Evolutionary conservation across 2,113 vertebrate species (phyloP).

Genomic region (Campylomormyrus numenius): DNA sequence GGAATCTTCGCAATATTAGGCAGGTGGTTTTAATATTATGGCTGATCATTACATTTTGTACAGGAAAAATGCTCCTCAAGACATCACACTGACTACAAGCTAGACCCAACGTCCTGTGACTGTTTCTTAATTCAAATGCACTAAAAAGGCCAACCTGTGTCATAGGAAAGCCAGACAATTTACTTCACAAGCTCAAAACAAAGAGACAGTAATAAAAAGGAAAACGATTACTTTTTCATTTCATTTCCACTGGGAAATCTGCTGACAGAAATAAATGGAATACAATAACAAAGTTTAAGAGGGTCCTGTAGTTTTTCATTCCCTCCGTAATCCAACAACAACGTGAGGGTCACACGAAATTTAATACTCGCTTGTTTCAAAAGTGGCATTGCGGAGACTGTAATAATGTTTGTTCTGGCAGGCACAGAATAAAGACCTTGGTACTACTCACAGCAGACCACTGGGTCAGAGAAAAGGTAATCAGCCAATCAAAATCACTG

Average conservation of each 20-base stretch:
- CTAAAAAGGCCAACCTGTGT: constrained; percentile 50
- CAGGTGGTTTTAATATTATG: neutral
- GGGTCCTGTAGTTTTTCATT: constrained; percentile 55
- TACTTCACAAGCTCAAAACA: constrained; percentile 55
- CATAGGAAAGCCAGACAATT: constrained; percentile 51
- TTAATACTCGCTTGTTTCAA: constrained; percentile 48
- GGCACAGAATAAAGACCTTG: neutral
- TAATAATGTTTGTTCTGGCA: constrained; percentile 36
- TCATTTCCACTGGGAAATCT: constrained; percentile 65
- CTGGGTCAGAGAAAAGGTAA: constrained; percentile 13
- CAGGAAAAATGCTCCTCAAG: neutral
- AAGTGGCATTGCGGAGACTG: constrained; percentile 27
- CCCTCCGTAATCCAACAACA: constrained; percentile 48
- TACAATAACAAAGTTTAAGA: constrained; percentile 69
- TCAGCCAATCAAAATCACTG: neutral
- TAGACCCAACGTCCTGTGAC: constrained; percentile 31
- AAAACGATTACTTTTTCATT: constrained; percentile 62
- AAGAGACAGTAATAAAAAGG: constrained; percentile 67
- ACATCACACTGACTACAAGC: neutral
- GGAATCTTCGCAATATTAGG: neutral
- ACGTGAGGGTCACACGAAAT: constrained; percentile 36
- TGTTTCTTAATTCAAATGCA: constrained; percentile 47
- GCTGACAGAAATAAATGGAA: constrained; percentile 57
- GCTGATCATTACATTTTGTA: neutral
- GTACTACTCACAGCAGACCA: constrained; percentile 18